Percentiles rank a stretch among this genome's conserved stretches.
phyloP scores from a whole-genome alignment of 2,888 invertebrate species.

The Andrena bicolor region DNA sequence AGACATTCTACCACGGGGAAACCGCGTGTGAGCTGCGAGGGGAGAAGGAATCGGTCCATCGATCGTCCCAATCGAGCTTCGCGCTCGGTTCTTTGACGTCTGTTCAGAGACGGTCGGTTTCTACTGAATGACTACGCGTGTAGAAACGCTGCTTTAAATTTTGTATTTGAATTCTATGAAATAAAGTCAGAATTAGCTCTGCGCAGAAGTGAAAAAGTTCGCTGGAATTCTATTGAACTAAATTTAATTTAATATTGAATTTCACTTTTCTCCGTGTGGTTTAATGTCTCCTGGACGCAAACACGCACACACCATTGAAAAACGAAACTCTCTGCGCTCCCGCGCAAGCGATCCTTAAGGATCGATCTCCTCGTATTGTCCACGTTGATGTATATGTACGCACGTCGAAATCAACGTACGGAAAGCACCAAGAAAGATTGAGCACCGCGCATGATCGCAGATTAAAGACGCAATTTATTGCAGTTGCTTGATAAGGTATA shows the following conservation, averaged over 20 bases:
- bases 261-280: slow-evolving; percentile 5
- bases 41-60: neutral
- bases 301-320: slow-evolving; percentile 26
- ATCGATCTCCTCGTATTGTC: slow-evolving; percentile 60
- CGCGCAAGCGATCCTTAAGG: slow-evolving; percentile 54
- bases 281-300: slow-evolving; percentile 25
- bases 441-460: slow-evolving; percentile 71
- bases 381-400: slow-evolving; percentile 54
- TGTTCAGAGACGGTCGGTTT: neutral
- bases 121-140: neutral
- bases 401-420: slow-evolving; percentile 59
- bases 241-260: slow-evolving; percentile 26
- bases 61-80: neutral
- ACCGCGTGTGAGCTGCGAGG: neutral
- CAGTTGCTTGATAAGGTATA: slow-evolving; percentile 37
- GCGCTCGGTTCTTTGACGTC: neutral
- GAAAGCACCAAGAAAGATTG: slow-evolving; percentile 77
- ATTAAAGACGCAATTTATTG: slow-evolving; percentile 60
- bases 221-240: neutral
- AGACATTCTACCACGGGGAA: slow-evolving; percentile 37
- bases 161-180: neutral
- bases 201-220: neutral
- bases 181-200: neutral
- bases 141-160: too few relatives aligned
- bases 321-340: slow-evolving; percentile 20